These are phyloP conservation scores for Timandra comae DNA, from an alignment of 2,888 invertebrate genomes.

Conservation along the genomic window DNA sequence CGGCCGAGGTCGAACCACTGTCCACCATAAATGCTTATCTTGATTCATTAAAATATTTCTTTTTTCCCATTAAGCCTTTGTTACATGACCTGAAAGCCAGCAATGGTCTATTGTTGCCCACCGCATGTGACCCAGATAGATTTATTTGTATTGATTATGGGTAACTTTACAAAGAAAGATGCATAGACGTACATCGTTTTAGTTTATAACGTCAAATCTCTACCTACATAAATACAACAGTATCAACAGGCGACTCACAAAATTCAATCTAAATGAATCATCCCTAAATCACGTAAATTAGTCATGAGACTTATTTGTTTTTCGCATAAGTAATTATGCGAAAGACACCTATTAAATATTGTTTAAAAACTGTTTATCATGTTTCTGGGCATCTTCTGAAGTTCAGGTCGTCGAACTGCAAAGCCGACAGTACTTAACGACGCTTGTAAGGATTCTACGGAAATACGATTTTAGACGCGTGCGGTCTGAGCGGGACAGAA, in stretches of 20 bases:
- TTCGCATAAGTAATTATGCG: slow-evolving; percentile 20
- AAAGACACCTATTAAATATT: slow-evolving; percentile 40
- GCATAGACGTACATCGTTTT: too few species aligned
- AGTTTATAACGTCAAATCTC: too few species aligned
- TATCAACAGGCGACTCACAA: too few species aligned
- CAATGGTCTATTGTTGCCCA: slow-evolving; percentile 59
- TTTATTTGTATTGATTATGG: slow-evolving; percentile 56
- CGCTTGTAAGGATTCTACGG: slow-evolving; percentile 76
- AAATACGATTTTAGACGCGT: slow-evolving; percentile 73
- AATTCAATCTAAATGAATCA: slow-evolving; percentile 29
- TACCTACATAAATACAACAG: too few species aligned
- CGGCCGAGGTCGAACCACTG: slow-evolving; percentile 72
- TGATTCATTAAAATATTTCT: slow-evolving; percentile 61
- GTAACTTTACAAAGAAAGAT: too few species aligned
- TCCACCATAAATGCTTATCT: slow-evolving; percentile 70
- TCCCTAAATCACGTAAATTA: slow-evolving; percentile 31
- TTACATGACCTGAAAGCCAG: slow-evolving; percentile 48
- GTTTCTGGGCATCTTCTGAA: slow-evolving; percentile 55
- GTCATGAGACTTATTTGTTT: slow-evolving; percentile 27
- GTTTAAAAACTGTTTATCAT: slow-evolving; percentile 47
- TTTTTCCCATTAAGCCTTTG: slow-evolving; percentile 49
- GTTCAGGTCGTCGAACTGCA: slow-evolving; percentile 68
- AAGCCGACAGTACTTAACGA: slow-evolving; percentile 71
- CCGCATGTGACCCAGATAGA: slow-evolving; percentile 61
- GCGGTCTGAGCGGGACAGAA: slow-evolving; percentile 43